Base-by-base conservation (phyloP, 2,797 vertebrate species). In the Aphelocoma californica region DNA sequence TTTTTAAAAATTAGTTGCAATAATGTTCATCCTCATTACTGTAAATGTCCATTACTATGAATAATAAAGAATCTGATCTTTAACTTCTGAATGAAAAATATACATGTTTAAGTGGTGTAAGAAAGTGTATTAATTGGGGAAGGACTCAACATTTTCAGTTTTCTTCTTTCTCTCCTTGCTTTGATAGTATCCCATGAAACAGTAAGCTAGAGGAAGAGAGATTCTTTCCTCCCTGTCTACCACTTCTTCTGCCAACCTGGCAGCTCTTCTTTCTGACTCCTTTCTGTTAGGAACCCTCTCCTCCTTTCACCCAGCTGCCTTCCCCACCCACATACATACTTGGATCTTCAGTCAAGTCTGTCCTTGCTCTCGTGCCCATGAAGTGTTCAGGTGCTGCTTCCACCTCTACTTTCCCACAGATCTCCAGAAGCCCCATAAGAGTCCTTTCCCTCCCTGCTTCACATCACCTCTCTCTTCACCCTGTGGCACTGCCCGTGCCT, bases 401-500 rank as follows among this genome's bases (percentile, higher is more conserved):
- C 24, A 31, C 10, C n/a, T 51, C 34, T 11, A 6, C 13, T 50
- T 44, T 60, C 54, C 36, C 54, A 10, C 45, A 7, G 9, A 9
- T 25, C 28, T 58, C 24, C 67, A 42, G n/a, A n/a, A 86, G 15
- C 21, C n/a, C 31, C 10, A 1, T 1, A 14, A 12, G 23, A 21
- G 45, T 32, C 20, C 45, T 53, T 69, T 42, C 32, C 14, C 28
- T 31, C 29, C 3, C 31, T 20, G 13, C 71, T 58, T 79, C 40
- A 16, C 60, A 31, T 10, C 34, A 20, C 20, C 45, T 23, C 36
- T 50, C 11, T 0, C 1, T 47, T 47, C 34, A 10, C 8, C 0
- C 0, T 9, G 34, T 42, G 65, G 2, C 17, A 2, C 54, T 65
- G 21, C 54, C 28, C 1, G 0, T n/a, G 60, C 31, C 42, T 2